phyloP scores from a whole-genome alignment of 53 echinoderm and acorn worm species.

The Temnopleurus reevesii region DNA sequence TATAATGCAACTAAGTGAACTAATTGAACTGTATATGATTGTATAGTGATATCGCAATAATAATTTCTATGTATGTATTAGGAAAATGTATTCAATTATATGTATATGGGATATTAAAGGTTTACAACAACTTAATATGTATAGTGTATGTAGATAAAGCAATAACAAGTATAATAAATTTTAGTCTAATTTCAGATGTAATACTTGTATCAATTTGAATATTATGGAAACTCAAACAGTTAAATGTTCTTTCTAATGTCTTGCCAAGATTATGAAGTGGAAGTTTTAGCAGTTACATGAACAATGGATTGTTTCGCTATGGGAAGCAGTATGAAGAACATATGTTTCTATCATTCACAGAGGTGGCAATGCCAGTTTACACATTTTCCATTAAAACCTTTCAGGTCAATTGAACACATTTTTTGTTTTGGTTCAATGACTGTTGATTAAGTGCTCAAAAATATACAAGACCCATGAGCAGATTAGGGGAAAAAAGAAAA shows the following conservation, averaged over 20 bases:
- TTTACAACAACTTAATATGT: background rate
- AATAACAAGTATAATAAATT: background rate
- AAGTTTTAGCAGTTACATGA: no score
- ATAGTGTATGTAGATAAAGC: background rate
- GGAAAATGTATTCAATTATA: conserved; percentile 8
- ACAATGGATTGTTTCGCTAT: no score
- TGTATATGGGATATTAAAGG: conserved; percentile 1
- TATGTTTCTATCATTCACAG: no score
- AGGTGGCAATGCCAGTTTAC: no score
- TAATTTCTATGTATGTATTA: conserved; percentile 14
- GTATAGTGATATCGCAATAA: conserved; percentile 11
- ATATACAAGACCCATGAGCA: no score
- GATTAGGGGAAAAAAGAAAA: no score
- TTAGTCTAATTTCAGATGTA: background rate
- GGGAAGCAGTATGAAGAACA: no score
- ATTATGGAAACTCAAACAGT: background rate
- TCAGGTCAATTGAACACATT: no score
- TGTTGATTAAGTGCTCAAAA: no score
- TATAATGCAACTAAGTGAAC: background rate
- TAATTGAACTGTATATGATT: background rate
- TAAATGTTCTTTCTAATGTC: background rate
- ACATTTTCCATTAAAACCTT: no score
- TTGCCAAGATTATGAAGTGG: background rate
- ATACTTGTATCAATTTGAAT: background rate
- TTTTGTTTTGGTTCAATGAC: no score